Percentiles rank a stretch among this genome's conserved stretches.
Conservation (phyloP, 1,140 invertebrate species). For the Lasioglossum baleicum region DNA sequence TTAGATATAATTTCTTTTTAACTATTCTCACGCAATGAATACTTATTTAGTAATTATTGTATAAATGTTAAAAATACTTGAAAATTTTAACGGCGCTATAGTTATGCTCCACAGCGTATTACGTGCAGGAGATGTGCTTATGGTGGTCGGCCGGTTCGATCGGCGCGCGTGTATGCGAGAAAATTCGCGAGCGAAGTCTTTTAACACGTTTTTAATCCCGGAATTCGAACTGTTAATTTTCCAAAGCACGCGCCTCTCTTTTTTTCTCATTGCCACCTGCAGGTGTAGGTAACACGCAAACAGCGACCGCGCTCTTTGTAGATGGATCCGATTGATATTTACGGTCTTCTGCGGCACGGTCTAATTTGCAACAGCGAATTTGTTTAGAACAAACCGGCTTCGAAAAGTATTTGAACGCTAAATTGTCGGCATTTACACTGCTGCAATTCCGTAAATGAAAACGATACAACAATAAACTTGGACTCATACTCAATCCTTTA, state of each 20-base stretch:
- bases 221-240: slow-evolving; percentile 38
- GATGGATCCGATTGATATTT: not conserved
- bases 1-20: too few relatives aligned
- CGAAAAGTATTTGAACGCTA: not conserved
- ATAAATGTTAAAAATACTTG: too few relatives aligned
- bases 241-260: not conserved
- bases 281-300: slow-evolving; percentile 6
- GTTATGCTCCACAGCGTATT: slow-evolving; percentile 33
- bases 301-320: not conserved
- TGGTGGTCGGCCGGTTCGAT: not conserved
- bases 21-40: too few relatives aligned
- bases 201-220: slow-evolving; percentile 53
- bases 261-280: not conserved
- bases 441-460: too few relatives aligned
- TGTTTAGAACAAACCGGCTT: too few relatives aligned
- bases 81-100: too few relatives aligned
- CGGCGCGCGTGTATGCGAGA: not conserved
- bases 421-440: too few relatives aligned
- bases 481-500: too few relatives aligned
- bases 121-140: slow-evolving; percentile 42
- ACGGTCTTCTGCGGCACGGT: not conserved
- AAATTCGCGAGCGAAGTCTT: slow-evolving; percentile 30
- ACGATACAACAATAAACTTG: too few relatives aligned
- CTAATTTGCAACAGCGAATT: too few relatives aligned
- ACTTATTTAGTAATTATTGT: too few relatives aligned